These are phyloP conservation scores for Suncus etruscus DNA, from an alignment of 2,113 vertebrate genomes.

Conservation along the genomic window DNA sequence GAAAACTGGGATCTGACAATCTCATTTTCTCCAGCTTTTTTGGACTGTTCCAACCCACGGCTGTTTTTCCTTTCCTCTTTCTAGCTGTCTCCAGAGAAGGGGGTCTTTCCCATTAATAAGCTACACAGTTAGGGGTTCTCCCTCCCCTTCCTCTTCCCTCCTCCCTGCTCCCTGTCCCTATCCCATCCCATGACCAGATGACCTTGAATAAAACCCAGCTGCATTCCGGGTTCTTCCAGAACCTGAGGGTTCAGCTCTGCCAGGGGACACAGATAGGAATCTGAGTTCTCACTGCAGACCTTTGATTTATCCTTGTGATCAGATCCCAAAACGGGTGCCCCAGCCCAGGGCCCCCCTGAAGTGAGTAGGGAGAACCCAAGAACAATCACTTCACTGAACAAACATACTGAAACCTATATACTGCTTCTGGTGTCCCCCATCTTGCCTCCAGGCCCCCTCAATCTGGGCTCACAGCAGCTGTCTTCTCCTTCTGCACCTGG, in stretches of 20 bases:
- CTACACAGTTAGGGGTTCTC: not conserved
- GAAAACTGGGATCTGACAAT: constrained; percentile 2
- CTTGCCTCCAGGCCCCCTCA: not conserved
- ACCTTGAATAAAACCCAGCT: constrained; percentile 17
- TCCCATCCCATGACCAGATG: not conserved
- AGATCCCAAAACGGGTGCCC: not conserved
- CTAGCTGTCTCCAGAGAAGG: constrained; percentile 61
- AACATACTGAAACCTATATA: not conserved
- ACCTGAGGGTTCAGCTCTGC: not conserved
- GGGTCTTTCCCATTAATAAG: constrained; percentile 6
- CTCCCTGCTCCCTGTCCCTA: not conserved
- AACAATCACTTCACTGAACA: not conserved
- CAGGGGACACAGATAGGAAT: not conserved
- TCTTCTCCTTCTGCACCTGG: not conserved
- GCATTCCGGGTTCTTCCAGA: not conserved
- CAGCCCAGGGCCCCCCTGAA: too few relatives aligned
- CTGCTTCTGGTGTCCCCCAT: not conserved
- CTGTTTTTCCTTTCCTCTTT: constrained; percentile 44
- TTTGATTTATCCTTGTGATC: not conserved
- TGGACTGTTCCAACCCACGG: not conserved
- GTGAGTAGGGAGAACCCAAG: not conserved
- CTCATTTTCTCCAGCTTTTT: constrained; percentile 42
- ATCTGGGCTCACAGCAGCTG: not conserved
- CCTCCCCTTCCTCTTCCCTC: not conserved
- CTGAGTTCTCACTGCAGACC: not conserved